Conservation (phyloP, 2,113 vertebrate species). For the Piaya cayana region DNA sequence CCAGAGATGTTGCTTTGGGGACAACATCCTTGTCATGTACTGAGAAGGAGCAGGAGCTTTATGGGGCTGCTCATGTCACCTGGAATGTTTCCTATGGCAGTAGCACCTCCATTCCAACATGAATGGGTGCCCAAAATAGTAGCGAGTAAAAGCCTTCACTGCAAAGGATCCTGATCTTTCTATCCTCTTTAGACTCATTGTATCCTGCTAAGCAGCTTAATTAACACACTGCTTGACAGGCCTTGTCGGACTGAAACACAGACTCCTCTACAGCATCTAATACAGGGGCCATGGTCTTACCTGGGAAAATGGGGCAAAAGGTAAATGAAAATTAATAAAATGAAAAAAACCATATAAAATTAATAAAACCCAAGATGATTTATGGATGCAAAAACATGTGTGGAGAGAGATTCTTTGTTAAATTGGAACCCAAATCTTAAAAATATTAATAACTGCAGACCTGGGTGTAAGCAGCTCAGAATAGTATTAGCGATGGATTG, state of each 20-base stretch:
- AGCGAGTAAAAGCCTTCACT: neutral
- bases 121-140: neutral
- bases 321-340: neutral
- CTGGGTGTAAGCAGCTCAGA: neutral
- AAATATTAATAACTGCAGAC: accelerated
- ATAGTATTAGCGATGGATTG: no score
- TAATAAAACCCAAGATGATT: neutral
- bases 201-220: neutral
- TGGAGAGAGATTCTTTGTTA: neutral
- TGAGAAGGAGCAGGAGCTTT: neutral
- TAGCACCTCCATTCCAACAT: accelerated
- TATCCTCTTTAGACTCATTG: neutral
- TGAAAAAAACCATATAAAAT: neutral
- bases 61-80: neutral
- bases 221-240: neutral
- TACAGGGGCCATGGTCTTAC: neutral
- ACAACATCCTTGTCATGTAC: no score
- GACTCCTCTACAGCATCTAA: neutral
- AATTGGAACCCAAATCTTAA: neutral
- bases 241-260: neutral
- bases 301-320: neutral
- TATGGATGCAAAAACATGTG: neutral
- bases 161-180: neutral
- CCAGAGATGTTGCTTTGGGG: neutral
- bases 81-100: accelerated